Percentiles rank a stretch among this genome's conserved stretches.
These are phyloP conservation scores for Margarornis squamiger DNA, from an alignment of 2,797 vertebrate species.

Conservation along the genomic window DNA sequence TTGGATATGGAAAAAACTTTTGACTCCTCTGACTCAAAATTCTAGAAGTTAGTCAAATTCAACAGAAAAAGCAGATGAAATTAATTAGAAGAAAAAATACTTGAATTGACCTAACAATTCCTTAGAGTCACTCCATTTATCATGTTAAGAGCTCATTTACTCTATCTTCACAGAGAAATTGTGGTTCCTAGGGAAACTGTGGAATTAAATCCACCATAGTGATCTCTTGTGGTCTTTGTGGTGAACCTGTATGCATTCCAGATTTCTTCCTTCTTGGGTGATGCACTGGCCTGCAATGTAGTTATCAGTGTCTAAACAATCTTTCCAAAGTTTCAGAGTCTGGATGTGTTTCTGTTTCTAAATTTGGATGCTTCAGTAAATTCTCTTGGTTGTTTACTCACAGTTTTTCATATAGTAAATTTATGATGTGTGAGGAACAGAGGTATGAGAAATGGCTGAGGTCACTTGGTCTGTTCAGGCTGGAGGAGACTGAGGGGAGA, in stretches of 20 bases:
- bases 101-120: background rate
- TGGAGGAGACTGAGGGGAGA: background rate
- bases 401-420: background rate
- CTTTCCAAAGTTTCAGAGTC: background rate
- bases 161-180: background rate
- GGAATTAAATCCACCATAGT: background rate
- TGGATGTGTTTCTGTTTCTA: background rate
- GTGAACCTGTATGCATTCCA: background rate
- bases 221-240: background rate
- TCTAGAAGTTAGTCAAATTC: background rate
- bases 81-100: background rate
- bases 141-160: background rate
- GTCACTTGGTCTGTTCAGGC: background rate
- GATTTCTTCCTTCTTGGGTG: background rate
- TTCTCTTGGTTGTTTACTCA: background rate
- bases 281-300: background rate
- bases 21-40: background rate
- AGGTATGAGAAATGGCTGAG: background rate
- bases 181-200: background rate
- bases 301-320: background rate
- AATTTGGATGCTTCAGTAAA: background rate
- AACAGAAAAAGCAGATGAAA: background rate
- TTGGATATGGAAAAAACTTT: background rate
- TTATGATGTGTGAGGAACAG: background rate
- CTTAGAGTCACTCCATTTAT: background rate